These are phyloP conservation scores for Zele albiditarsus DNA, from an alignment of 2,888 invertebrate genomes.

Conservation along the genomic window DNA sequence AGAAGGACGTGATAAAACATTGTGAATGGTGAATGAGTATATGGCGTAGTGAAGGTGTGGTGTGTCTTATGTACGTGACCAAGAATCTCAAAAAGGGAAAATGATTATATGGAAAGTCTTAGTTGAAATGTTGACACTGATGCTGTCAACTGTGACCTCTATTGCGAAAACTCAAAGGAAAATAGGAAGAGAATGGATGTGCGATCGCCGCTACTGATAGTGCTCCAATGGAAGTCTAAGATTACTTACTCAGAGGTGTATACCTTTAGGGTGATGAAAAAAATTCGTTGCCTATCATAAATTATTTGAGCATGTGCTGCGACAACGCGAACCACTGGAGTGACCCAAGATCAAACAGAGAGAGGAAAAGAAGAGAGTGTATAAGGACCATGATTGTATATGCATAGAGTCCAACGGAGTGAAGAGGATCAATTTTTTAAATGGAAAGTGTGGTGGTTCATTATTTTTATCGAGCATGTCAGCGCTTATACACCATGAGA, in stretches of 20 bases:
- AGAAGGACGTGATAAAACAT: conserved; percentile 13
- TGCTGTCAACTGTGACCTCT: conserved; percentile 11
- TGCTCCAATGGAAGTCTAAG: neutral
- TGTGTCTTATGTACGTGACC: neutral
- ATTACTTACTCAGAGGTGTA: conserved; percentile 4
- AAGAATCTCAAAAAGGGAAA: neutral
- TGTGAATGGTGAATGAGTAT: conserved; percentile 15
- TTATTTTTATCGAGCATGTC: conserved; percentile 31
- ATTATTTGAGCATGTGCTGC: neutral
- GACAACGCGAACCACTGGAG: neutral
- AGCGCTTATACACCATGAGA: too few relatives aligned
- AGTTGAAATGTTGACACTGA: conserved; percentile 11
- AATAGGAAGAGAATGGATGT: conserved; percentile 3
- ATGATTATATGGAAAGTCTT: conserved; percentile 6
- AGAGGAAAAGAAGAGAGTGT: conserved; percentile 17
- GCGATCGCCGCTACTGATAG: conserved; percentile 6
- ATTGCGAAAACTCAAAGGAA: conserved; percentile 1
- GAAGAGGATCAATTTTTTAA: neutral
- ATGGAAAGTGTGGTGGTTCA: neutral
- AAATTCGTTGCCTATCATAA: neutral
- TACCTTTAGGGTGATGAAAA: conserved; percentile 1
- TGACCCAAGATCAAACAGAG: neutral
- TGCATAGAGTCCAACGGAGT: conserved; percentile 54
- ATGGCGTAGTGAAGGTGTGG: neutral
- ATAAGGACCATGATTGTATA: conserved; percentile 58